Evolutionary conservation across 1,140 invertebrate species (phyloP), one percentile per base, ranked within the genome.

Genomic region (Bombus balteatus): DNA sequence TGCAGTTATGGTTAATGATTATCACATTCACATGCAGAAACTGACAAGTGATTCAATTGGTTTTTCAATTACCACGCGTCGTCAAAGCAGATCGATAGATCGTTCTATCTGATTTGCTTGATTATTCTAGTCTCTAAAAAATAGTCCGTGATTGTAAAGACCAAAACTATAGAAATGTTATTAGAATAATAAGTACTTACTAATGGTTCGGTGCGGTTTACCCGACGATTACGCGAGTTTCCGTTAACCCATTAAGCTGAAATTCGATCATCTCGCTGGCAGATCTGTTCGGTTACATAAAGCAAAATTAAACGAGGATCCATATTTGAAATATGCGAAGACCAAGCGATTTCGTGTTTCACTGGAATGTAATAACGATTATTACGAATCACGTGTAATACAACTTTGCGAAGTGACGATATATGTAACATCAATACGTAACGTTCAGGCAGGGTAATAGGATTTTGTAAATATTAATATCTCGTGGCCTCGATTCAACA

Each of bases 1-100:
- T 95, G 94, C 77, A 83, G 90, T 43, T 94, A 93, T n/a, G 93
- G 87, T 59, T 93, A 90, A 86, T 22, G 18, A 66, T 37, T n/a
- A 12, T 57, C 25, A 5, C 5, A 53, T 2, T n/a, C 47, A 13
- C 4, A 41, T 1, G 2, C 9, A 28, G 22, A 28, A 28, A 28
- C 22, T 28, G 2, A 32, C 47, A 39, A 71, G 12, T 25, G 66
- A 32, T 39, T n/a, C 13, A 12, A 28, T 28, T 41, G 25, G 5
- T 13, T 43, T 72, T 4, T 41, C 39, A 39, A 41, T 12, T 5
- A 72, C 4, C 25, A 41, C 10, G 3, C 43, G 34, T 71, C 68
- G 47, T 71, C 47, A 39, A 68, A 34, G 0, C 25, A 22, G 34
- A 76, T 65, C 34, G 8, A 57, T 72, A 37, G 57, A 79, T 68